A percentile compares a stretch with the other conserved stretches of the same genome.
Conservation (phyloP, 2,113 vertebrate species). For the Gobius niger region DNA sequence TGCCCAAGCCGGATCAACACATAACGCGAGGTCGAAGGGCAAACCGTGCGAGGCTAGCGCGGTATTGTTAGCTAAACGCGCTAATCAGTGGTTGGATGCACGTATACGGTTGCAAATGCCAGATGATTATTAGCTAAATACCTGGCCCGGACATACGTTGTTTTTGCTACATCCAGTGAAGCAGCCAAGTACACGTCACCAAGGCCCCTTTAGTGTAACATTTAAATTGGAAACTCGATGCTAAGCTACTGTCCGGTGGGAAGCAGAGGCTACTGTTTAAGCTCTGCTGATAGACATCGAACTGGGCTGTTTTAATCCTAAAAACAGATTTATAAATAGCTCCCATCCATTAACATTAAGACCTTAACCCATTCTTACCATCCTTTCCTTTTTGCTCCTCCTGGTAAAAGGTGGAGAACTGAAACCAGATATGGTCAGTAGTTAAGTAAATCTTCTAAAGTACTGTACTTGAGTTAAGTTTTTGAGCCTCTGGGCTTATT, state of each 20-base stretch:
- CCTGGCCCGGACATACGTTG: slow-evolving; percentile 19
- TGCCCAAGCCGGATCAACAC: slow-evolving; percentile 25
- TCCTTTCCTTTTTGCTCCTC: too few species aligned
- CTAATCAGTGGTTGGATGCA: slow-evolving; percentile 38
- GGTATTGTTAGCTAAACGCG: slow-evolving; percentile 25
- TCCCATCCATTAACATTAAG: too few species aligned
- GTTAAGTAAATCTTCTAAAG: too few species aligned
- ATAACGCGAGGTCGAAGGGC: slow-evolving; percentile 12
- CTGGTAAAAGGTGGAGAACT: too few species aligned
- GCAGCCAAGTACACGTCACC: not conserved
- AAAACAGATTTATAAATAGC: too few species aligned
- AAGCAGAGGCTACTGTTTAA: not conserved
- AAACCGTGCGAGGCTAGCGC: slow-evolving; percentile 24
- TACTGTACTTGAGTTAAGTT: too few species aligned
- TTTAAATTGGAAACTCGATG: not conserved
- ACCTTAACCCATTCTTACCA: too few species aligned
- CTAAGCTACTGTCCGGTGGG: not conserved
- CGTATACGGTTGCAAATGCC: slow-evolving; percentile 15
- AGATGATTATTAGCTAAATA: slow-evolving; percentile 53
- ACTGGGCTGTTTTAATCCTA: not conserved
- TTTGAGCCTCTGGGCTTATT: too few species aligned
- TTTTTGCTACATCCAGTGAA: slow-evolving; percentile 19
- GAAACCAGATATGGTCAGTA: too few species aligned
- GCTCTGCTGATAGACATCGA: not conserved
- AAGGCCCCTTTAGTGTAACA: slow-evolving; percentile 7